phyloP scores from a whole-genome alignment of 2,888 invertebrate species.

The Acheta domesticus region DNA sequence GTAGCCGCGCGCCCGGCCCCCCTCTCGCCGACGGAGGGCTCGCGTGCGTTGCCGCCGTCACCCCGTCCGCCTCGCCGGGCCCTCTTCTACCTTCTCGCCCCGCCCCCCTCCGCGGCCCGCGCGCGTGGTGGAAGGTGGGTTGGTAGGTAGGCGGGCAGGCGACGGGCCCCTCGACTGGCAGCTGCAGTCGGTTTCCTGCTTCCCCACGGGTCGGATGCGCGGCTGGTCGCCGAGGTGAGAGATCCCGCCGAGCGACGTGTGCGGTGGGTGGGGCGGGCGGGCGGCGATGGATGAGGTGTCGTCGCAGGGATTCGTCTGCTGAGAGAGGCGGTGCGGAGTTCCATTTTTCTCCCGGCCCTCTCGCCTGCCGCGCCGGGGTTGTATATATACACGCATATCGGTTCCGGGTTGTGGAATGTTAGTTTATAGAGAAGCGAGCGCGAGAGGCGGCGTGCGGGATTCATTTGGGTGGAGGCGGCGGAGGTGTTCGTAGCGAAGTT shows the following conservation, averaged over 20 bases:
- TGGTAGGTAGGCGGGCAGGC: not conserved
- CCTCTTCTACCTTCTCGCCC: not conserved
- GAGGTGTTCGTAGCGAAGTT: too few species aligned
- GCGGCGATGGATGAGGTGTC: not conserved
- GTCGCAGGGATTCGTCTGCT: not conserved
- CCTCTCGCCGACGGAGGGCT: not conserved
- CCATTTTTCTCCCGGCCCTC: not conserved
- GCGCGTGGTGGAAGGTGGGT: too few species aligned
- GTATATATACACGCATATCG: not conserved
- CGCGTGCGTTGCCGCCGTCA: too few species aligned
- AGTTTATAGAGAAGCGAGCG: not conserved
- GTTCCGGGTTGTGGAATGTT: constrained; percentile 18
- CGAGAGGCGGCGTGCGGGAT: too few species aligned
- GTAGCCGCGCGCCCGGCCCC: not conserved
- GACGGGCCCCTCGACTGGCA: not conserved
- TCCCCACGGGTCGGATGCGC: not conserved
- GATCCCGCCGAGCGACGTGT: not conserved
- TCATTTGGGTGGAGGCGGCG: too few species aligned
- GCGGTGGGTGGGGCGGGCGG: not conserved
- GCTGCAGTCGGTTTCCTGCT: not conserved
- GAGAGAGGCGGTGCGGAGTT: not conserved
- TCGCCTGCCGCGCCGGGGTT: not conserved
- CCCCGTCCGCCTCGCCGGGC: too few species aligned
- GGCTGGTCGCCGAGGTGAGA: too few species aligned
- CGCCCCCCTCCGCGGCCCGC: not conserved